Base-by-base conservation (phyloP, 2,797 vertebrate species). In the Distichodus sexfasciatus region DNA sequence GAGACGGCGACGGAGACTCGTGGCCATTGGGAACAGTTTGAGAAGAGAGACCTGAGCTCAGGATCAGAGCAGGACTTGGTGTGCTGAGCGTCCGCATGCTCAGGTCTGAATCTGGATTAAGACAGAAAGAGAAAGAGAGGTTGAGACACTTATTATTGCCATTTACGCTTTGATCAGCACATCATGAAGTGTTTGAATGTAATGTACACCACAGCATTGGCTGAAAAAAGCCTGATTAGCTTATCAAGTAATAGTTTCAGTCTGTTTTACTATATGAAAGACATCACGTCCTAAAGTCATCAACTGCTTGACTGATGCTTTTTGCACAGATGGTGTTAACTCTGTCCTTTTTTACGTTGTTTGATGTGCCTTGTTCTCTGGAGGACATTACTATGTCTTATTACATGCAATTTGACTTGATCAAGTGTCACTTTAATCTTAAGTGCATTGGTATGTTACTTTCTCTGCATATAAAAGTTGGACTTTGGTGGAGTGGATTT, bases 41-140 rank as follows among this genome's bases (percentile, higher is more conserved):
- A 0, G 87, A 85, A 54, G 90, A 86, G 53, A 88, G 92, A 1
- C 86, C 93, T 0, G 93, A 91, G 0, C 94, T 94, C 8, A 94
- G 92, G 83, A 97, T 97, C 58, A 99, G 84, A 17, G 94, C 95
- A 2, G 96, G 96, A 59, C 96, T 99, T 58, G 96, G 96, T 0
- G 97, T 98, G 85, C 96, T 98, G 76, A 96, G 87, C 0, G 96
- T 99, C 73, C 95, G 92, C 78, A 96, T 96, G 86, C 95, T 95
- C 85, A 93, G 89, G 88, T 98, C 96, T 0, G 95, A 93, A 84
- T 95, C 95, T 98, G 89, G 2, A 61, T 11, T 24, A 24, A 21
- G 54, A 65, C 2, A 15, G 24, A 53, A 68, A 44, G 8, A 10
- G 35, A 41, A 5, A 76, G 17, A 7, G 1, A 24, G 15, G 17